These are phyloP conservation scores for Centropus unirufus DNA, from an alignment of 2,113 vertebrate genomes.

Conservation along the genomic window DNA sequence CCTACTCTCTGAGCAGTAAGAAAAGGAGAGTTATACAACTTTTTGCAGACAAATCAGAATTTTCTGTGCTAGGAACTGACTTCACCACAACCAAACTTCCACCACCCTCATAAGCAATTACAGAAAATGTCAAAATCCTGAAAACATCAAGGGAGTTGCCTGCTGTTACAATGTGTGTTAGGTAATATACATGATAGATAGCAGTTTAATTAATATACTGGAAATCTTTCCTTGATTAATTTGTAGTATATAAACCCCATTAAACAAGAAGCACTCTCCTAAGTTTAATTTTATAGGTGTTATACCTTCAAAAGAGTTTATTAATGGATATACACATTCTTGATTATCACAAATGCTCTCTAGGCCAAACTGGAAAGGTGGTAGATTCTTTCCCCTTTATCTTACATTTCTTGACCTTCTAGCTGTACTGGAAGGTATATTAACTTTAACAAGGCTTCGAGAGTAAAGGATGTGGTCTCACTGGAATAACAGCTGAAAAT, in stretches of 20 bases:
- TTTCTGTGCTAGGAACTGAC: background rate
- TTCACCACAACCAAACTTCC: background rate
- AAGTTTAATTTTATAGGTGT: constrained; percentile 16
- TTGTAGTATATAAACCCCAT: background rate
- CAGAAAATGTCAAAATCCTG: background rate
- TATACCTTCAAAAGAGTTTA: constrained; percentile 2
- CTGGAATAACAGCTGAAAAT: background rate
- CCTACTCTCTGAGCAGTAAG: background rate
- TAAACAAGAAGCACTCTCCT: constrained; percentile 19
- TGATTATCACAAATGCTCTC: background rate
- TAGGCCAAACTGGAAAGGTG: background rate
- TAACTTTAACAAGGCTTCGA: background rate
- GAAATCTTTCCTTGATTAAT: constrained; percentile 50
- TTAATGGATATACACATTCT: background rate
- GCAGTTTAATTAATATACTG: constrained; percentile 38
- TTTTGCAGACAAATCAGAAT: background rate
- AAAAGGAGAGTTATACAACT: background rate
- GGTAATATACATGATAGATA: constrained; percentile 7
- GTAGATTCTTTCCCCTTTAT: background rate
- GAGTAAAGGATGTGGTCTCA: background rate
- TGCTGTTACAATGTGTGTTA: constrained; percentile 13
- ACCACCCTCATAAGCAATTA: background rate
- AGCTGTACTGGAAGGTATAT: background rate
- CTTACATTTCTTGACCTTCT: background rate
- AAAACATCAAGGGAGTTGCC: background rate